Percentiles rank a stretch among this genome's conserved stretches.
Evolutionary conservation across 2,888 invertebrate species (phyloP).

Genomic region (Balanococcus diminutus): DNA sequence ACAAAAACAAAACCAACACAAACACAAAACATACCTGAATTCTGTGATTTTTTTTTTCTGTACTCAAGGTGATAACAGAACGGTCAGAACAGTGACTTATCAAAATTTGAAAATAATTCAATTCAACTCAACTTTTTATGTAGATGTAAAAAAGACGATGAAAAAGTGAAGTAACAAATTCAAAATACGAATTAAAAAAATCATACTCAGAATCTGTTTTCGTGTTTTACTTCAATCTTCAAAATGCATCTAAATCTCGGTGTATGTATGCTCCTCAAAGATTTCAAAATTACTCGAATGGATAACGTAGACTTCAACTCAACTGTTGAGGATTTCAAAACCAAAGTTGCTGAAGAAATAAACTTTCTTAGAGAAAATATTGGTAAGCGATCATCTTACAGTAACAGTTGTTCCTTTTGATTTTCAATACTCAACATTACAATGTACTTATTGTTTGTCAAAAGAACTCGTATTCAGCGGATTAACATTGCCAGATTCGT

Average conservation of each 20-base stretch:
- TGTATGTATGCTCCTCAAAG: slow-evolving; percentile 35
- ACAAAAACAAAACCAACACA: too few species aligned
- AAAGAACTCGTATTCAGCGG: slow-evolving; percentile 42
- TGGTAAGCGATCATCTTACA: slow-evolving; percentile 28
- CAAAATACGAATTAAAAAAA: too few species aligned
- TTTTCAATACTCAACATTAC: neutral
- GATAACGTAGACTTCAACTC: slow-evolving; percentile 44
- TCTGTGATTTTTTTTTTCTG: neutral
- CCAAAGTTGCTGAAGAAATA: slow-evolving; percentile 35
- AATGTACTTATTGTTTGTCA: neutral
- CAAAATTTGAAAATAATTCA: neutral
- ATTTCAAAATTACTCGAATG: slow-evolving; percentile 45
- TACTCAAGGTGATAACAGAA: too few species aligned
- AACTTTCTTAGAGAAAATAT: slow-evolving; percentile 46
- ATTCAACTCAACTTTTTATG: neutral
- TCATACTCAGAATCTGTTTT: too few species aligned
- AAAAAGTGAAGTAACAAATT: too few species aligned
- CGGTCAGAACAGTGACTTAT: slow-evolving; percentile 6
- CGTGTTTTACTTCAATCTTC: neutral
- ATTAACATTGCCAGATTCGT: slow-evolving; percentile 9
- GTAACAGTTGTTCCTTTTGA: neutral
- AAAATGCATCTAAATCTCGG: slow-evolving; percentile 46
- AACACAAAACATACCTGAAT: too few species aligned
- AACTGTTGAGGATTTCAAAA: slow-evolving; percentile 40
- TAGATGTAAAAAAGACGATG: too few species aligned